These are phyloP conservation scores for Sphecodes monilicornis DNA, from an alignment of 2,888 invertebrate species.

Conservation along the genomic window DNA sequence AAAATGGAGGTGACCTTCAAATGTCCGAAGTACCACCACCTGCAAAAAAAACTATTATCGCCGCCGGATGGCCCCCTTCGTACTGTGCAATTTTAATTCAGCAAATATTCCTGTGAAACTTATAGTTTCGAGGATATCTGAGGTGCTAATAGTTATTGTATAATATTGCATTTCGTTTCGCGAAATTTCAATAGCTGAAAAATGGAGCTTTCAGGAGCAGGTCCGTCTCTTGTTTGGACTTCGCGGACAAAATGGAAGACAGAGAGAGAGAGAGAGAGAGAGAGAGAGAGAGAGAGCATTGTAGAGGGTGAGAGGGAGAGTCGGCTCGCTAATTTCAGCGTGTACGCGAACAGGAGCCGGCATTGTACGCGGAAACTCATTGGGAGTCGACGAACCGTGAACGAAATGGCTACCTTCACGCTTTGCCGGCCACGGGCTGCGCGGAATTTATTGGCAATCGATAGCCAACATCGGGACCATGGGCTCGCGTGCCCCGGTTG, in stretches of 20 bases:
- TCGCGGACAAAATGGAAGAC: background rate
- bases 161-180: no score
- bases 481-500: conserved; percentile 15
- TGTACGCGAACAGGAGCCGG: conserved; percentile 67
- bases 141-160: no score
- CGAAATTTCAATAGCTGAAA: no score
- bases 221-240: no score
- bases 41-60: no score
- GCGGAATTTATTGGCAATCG: conserved; percentile 80
- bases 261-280: background rate
- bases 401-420: conserved; percentile 79
- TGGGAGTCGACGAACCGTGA: conserved; percentile 76
- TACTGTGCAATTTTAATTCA: no score
- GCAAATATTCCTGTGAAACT: no score
- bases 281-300: conserved; percentile 10
- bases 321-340: conserved; percentile 68
- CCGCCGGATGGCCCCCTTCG: no score
- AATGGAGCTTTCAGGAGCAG: no score
- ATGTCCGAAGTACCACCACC: no score
- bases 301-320: background rate
- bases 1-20: no score
- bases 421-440: conserved; percentile 72
- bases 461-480: conserved; percentile 61
- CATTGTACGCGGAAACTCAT: conserved; percentile 76
- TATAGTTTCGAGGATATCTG: no score